Evolutionary conservation across 2,888 invertebrate species (phyloP).

Genomic region (Drosophila ochracea): DNA sequence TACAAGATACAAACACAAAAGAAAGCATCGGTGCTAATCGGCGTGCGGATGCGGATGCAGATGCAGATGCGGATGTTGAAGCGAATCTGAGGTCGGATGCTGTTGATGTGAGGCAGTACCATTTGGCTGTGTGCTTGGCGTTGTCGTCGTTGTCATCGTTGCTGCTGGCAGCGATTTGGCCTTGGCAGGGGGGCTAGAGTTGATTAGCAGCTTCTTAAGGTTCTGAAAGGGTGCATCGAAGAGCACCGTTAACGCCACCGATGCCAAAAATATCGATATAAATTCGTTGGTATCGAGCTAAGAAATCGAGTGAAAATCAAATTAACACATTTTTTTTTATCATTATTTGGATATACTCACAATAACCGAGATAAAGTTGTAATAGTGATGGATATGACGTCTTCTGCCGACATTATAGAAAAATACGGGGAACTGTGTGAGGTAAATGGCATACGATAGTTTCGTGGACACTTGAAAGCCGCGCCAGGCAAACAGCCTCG

Average conservation of each 20-base stretch:
- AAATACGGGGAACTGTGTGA: slow-evolving; percentile 90
- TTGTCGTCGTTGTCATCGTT: slow-evolving; percentile 21
- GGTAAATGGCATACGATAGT: slow-evolving; percentile 89
- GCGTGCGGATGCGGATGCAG: slow-evolving; percentile 65
- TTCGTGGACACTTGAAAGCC: slow-evolving; percentile 89
- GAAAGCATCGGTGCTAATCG: slow-evolving; percentile 60
- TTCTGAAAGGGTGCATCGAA: slow-evolving; percentile 90
- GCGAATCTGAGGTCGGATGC: slow-evolving; percentile 3
- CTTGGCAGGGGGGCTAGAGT: slow-evolving; percentile 47
- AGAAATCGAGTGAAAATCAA: slow-evolving; percentile 54
- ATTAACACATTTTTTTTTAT: background rate
- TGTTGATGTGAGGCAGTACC: slow-evolving; percentile 42
- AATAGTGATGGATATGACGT: slow-evolving; percentile 87
- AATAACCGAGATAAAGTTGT: slow-evolving; percentile 87
- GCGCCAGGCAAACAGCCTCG: slow-evolving; percentile 87
- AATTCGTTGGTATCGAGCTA: slow-evolving; percentile 88
- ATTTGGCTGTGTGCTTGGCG: slow-evolving; percentile 30
- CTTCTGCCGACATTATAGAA: slow-evolving; percentile 89
- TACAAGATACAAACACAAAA: slow-evolving; percentile 45
- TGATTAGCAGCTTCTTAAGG: slow-evolving; percentile 87
- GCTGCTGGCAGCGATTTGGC: slow-evolving; percentile 21
- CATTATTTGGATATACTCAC: slow-evolving; percentile 83
- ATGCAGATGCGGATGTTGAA: slow-evolving; percentile 51
- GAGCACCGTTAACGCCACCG: slow-evolving; percentile 87
- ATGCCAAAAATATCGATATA: slow-evolving; percentile 86